Evolutionary conservation across 2,113 vertebrate genomes (phyloP), one percentile per base, ranked within the genome.

Genomic region (Vireo altiloquus): DNA sequence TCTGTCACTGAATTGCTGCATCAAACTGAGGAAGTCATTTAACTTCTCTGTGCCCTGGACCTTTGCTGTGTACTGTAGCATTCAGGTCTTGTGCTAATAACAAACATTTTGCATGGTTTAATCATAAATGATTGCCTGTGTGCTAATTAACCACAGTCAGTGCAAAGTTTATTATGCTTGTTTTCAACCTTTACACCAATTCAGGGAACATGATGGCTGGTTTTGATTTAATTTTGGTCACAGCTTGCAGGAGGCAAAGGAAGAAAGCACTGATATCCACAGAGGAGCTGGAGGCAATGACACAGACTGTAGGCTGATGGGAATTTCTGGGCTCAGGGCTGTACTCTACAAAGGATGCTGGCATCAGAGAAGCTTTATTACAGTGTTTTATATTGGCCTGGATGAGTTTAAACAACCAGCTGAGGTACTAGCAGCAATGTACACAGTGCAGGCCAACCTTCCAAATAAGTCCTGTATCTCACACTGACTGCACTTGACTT

Each of bases 171-270:
- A 83, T 77, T 92, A 63, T 35, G 56, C 65, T 90, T 86, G 59
- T 88, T 95, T 91, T 89, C 80, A 94, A 79, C 87, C 85, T 88
- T 90, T 93, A 83, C 21, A 82, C 90, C 42, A 78, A 18, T 88
- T 82, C 59, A 81, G 54, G 64, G 27, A 71, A 59, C 0, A 0
- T 30, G 40, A 66, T 40, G 59, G 24, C 52, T 90, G 79, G 7
- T 72, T 96, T 92, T 95, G 40, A 87, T 93, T 90, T 90, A 89
- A 74, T 63, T 65, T 94, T 84, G 44, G 63, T 95, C 53, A 42
- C 39, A 86, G 54, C 25, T 90, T 92, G 39, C 42, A 74, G 75
- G 31, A 86, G 15, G 54, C 31, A 50, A 88, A 91, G 44, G 31
- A 71, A 71, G 40, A 84, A 87, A 91, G 24, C 33, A 28, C 68